Evolutionary conservation across 2,888 invertebrate genomes (phyloP), one percentile per base, ranked within the genome.

Genomic region (Hyposoter didymator): DNA sequence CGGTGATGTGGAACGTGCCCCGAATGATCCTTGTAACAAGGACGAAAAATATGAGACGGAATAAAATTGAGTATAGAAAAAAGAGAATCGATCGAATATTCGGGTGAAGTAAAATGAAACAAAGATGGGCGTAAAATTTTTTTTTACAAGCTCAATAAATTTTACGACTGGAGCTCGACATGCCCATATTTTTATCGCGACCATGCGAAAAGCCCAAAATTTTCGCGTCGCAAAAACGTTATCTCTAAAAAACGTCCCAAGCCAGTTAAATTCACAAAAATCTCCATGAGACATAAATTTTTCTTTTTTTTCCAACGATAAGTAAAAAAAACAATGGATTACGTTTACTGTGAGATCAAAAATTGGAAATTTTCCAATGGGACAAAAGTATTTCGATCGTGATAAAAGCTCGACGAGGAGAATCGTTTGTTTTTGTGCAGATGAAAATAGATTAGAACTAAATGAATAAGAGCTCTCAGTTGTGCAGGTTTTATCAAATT

Each of bases 111-210:
- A 74, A 59, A 62, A 73, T 22, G 2, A 19, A 66, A 76, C 47
- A 19, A n/a, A 35, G 32, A 49, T 43, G 8, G 5, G 22, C 19
- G 49, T 35, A 14, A 52, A 52, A 76, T 64, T 12, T 55, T 43
- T 64, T 76, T 76, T 66, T 76, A 52, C 76, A 52, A 76, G 35
- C 10, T 55, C 35, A 66, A 76, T 76, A 43, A 66, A 76, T 49
- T 66, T 32, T 39, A 76, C 62, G 32, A 66, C 49, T 22, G 47
- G 47, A 47, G 39, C 64, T 64, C 12, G 72, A 14, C 19, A 72
- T 73, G 14, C 22, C 14, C 5, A 39, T n/a, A n/a, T 39, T 73
- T 73, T 73, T 55, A 73, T 55, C 72, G 55, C 39, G 22, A 22
- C 52, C 39, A 73, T 73, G 12, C 55, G 22, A 73, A 55, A 73